phyloP scores from a whole-genome alignment of 2,888 invertebrate species.

The Xanthorhoe designata region DNA sequence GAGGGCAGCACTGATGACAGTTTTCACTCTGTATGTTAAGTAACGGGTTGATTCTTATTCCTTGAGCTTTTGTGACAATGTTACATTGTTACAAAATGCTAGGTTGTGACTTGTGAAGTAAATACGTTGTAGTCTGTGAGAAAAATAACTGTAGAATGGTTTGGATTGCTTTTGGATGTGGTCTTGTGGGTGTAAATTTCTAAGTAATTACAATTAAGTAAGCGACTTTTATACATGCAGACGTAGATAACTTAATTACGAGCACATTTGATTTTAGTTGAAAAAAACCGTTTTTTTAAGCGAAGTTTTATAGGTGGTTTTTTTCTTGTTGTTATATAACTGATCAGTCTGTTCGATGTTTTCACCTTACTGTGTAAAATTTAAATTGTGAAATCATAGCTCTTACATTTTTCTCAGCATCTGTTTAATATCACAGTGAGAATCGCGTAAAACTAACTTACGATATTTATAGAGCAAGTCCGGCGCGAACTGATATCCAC shows the following conservation, averaged over 20 bases:
- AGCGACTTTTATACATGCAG: no score
- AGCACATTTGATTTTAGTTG: no score
- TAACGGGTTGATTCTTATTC: background rate
- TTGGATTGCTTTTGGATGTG: background rate
- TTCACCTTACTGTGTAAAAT: background rate
- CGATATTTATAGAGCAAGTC: constrained; percentile 6
- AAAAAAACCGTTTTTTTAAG: no score
- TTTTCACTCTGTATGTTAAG: constrained; percentile 11
- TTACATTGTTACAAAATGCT: background rate
- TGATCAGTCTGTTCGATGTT: background rate
- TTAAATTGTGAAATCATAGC: background rate
- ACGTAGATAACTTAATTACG: no score
- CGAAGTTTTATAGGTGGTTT: no score
- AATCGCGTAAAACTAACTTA: constrained; percentile 14
- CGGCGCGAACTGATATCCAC: constrained; percentile 22
- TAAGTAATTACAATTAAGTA: no score
- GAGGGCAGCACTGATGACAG: constrained; percentile 7
- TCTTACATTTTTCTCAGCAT: background rate
- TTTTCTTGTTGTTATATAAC: no score
- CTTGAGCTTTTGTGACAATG: background rate
- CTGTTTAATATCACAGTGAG: constrained; percentile 3
- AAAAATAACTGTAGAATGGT: background rate
- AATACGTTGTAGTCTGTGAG: background rate
- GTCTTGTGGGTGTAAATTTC: background rate
- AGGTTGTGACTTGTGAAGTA: no score